These are phyloP conservation scores for Odocoileus virginianus DNA, from an alignment of 2,113 vertebrate species.

Conservation along the genomic window DNA sequence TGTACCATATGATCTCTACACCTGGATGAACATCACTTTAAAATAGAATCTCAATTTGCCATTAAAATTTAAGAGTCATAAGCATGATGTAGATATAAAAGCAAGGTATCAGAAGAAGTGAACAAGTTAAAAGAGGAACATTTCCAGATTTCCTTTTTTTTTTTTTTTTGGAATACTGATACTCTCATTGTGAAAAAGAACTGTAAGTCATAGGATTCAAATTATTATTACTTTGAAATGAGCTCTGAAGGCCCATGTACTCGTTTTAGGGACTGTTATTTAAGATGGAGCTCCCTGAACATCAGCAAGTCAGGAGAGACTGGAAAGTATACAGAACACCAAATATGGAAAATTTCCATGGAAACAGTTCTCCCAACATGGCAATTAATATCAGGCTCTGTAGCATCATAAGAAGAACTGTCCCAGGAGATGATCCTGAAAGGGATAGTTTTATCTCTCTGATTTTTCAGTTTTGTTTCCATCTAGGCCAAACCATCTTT, in stretches of 20 bases:
- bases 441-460: neutral
- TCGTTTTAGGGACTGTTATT: neutral
- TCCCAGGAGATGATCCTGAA: neutral
- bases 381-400: neutral
- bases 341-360: neutral
- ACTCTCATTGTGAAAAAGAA: neutral
- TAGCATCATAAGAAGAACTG: neutral
- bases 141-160: neutral
- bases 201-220: neutral
- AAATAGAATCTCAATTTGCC: neutral
- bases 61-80: neutral
- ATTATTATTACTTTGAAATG: neutral
- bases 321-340: neutral
- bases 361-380: neutral
- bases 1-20: neutral
- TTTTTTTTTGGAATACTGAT: neutral
- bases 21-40: neutral
- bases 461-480: neutral
- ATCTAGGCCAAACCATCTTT: neutral
- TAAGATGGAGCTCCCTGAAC: neutral
- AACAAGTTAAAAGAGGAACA: neutral
- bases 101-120: neutral
- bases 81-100: neutral
- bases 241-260: neutral
- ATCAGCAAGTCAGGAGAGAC: neutral